Conservation (phyloP, 1,140 invertebrate species). For the Brachionus asplanchnoidis region DNA sequence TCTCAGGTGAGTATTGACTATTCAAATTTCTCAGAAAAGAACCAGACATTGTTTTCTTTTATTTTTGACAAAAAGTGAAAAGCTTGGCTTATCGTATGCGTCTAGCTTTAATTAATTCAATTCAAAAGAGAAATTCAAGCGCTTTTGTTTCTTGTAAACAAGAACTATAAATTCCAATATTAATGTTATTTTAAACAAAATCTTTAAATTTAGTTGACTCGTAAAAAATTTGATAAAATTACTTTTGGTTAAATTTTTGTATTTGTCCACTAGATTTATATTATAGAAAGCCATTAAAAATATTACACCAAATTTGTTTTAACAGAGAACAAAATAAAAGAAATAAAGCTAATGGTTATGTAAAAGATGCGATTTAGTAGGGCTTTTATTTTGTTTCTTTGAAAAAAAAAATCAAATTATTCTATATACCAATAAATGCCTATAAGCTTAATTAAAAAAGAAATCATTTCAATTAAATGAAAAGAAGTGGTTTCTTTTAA, state of each 20-base stretch:
- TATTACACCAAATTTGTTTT: not conserved
- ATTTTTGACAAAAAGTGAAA: not conserved
- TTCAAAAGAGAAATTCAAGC: not conserved
- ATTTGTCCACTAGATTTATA: constrained; percentile 1
- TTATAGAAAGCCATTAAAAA: constrained; percentile 4
- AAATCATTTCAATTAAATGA: not conserved
- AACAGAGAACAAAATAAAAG: not conserved
- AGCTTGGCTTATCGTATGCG: not conserved
- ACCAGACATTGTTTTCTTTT: constrained; percentile 4
- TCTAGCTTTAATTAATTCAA: not conserved
- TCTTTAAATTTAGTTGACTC: not conserved
- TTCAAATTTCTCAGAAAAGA: not conserved
- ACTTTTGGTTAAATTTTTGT: not conserved
- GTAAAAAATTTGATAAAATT: constrained; percentile 16
- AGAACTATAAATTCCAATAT: not conserved
- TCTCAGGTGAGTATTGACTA: not conserved
- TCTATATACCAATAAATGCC: constrained; percentile 1
- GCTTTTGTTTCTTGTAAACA: not conserved
- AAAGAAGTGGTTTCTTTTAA: not conserved
- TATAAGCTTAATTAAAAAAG: not conserved
- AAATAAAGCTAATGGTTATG: not conserved
- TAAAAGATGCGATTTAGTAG: not conserved
- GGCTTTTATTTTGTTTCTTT: not conserved
- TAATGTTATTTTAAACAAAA: not conserved
- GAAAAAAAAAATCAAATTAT: not conserved